Evolutionary conservation across 2,888 invertebrate genomes (phyloP), one percentile per base, ranked within the genome.

Genomic region (Clistopyga incitator): DNA sequence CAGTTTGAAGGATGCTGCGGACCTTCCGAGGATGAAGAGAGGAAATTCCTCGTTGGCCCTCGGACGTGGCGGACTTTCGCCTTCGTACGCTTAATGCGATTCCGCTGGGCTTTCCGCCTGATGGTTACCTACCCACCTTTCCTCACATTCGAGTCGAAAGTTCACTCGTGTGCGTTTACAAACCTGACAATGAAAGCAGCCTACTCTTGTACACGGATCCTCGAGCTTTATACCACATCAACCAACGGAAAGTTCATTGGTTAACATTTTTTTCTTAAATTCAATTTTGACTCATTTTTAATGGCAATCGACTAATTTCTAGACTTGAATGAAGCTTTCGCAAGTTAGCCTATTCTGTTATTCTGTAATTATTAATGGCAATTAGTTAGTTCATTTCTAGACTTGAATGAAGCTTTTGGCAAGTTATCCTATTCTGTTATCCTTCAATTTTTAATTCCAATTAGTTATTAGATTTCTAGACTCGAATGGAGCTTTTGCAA

Each of bases 51-150:
- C 54, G 70, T 47, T 23, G 50, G 64, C 47, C 65, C 76, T 34
- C 29, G 52, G 11, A 3, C 18, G 18, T 45, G 42, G 74, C 85
- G 86, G 85, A 86, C 88, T 86, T 84, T 84, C 83, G 84, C 86
- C 86, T 88, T 89, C 89, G 89, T 89, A 88, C 89, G 88, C 85
- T 90, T 91, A 91, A 91, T 90, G 87, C 86, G 88, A 91, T 91
- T 91, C 87, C 81, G 71, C 68, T 83, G 86, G 89, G 88, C 88
- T 90, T 89, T 89, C 88, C 87, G 89, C 78, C 86, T 86, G 86
- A 88, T 85, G 89, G 88, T 88, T 88, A 86, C 84, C 87, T 87
- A 85, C 86, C 86, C 87, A 38, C 70, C 56, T 72, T 42, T 42
- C 25, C 56, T 15, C 13, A 25, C 25, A 25, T 25, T 87, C 34